These are phyloP conservation scores for Cancer borealis DNA, from an alignment of 2,888 invertebrate genomes.

Conservation along the genomic window DNA sequence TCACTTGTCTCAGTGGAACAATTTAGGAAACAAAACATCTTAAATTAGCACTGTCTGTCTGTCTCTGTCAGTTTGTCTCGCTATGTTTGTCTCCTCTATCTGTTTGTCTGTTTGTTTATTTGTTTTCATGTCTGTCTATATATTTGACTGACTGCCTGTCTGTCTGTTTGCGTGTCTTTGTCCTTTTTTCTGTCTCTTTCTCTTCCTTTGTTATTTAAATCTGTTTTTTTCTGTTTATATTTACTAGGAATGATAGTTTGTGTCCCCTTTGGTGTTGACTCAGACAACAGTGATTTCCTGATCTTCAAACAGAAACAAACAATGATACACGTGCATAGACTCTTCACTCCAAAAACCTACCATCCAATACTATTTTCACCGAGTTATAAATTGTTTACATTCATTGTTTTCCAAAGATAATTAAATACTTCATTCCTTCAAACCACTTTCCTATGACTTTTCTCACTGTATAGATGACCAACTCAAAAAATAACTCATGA, in stretches of 20 bases:
- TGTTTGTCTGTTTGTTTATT: not conserved
- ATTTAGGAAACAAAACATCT: conserved; percentile 40
- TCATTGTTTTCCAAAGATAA: too few relatives aligned
- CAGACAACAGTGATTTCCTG: too few relatives aligned
- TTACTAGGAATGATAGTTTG: too few relatives aligned
- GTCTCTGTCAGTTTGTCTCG: conserved; percentile 23
- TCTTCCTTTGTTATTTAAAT: not conserved
- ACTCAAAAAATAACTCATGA: too few relatives aligned
- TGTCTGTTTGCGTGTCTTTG: not conserved
- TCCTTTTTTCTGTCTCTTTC: not conserved
- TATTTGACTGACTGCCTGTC: not conserved
- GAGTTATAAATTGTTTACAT: too few relatives aligned
- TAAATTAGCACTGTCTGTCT: conserved; percentile 33
- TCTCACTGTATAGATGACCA: too few relatives aligned
- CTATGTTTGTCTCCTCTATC: not conserved
- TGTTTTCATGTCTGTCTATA: not conserved
- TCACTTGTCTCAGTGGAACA: conserved; percentile 29
- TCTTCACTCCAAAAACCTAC: not conserved
- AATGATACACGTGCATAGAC: not conserved
- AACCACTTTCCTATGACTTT: too few relatives aligned
- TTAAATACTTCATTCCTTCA: too few relatives aligned
- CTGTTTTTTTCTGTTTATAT: not conserved
- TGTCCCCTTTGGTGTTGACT: too few relatives aligned
- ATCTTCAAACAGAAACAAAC: too few relatives aligned
- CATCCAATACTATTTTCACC: too few relatives aligned